Percentiles rank a stretch among this genome's conserved stretches.
phyloP scores from a whole-genome alignment of 2,888 invertebrate species.

The Eupeodes latifasciatus region DNA sequence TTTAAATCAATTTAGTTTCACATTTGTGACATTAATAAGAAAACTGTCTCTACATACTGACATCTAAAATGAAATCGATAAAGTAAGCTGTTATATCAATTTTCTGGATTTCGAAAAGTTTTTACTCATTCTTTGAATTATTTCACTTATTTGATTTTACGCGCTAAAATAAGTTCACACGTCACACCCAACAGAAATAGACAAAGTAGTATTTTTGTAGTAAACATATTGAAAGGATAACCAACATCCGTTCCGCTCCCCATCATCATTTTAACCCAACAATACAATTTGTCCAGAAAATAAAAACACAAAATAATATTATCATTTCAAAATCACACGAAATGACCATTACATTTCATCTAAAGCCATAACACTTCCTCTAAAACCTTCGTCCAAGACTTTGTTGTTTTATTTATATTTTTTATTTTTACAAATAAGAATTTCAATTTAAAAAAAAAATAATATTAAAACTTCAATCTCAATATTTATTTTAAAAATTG shows the following conservation, averaged over 20 bases:
- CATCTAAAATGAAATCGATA: too few species aligned
- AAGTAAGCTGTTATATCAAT: too few species aligned
- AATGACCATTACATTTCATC: conserved; percentile 35
- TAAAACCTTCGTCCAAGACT: background rate
- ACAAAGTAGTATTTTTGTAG: background rate
- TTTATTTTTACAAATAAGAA: background rate
- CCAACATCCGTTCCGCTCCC: background rate
- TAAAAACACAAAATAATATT: conserved; percentile 53
- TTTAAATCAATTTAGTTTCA: too few species aligned
- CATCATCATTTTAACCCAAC: background rate
- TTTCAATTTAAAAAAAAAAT: conserved; percentile 22
- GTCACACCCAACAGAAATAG: too few species aligned
- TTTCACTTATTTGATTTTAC: too few species aligned
- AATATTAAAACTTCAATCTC: conserved; percentile 54
- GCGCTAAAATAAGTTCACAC: too few species aligned
- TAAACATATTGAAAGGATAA: conserved; percentile 59
- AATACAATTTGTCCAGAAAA: conserved; percentile 18
- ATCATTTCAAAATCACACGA: conserved; percentile 20
- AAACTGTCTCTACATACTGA: too few species aligned
- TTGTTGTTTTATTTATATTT: conserved; percentile 18
- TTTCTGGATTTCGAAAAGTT: too few species aligned
- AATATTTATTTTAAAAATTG: conserved; percentile 67
- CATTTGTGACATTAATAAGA: too few species aligned
- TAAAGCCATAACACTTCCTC: background rate
- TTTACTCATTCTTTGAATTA: too few species aligned